Evolutionary conservation across 2,113 vertebrate genomes (phyloP).

Genomic region (Periophthalmodon schlosseri): DNA sequence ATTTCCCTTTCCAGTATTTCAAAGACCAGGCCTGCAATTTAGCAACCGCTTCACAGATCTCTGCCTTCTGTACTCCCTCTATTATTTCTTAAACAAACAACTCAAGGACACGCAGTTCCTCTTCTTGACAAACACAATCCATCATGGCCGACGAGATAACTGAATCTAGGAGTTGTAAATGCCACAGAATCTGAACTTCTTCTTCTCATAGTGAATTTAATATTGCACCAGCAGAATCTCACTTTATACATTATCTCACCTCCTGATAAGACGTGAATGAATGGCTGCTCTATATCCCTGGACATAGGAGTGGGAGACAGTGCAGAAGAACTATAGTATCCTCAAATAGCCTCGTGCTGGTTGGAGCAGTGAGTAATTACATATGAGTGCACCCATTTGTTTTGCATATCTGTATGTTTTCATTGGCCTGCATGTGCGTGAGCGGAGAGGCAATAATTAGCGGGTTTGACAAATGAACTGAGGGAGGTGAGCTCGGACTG

Average conservation of each 20-base stretch:
- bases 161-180: conserved; percentile 1
- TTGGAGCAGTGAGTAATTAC: conserved; percentile 10
- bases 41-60: background rate
- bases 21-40: background rate
- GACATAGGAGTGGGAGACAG: conserved; percentile 11
- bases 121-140: conserved; percentile 16
- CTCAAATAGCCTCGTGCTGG: conserved; percentile 23
- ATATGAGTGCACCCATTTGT: conserved; percentile 33
- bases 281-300: background rate
- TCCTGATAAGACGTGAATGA: conserved; percentile 8
- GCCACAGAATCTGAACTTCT: conserved; percentile 3
- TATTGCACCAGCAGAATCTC: background rate
- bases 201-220: background rate
- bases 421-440: conserved; percentile 1
- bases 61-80: background rate
- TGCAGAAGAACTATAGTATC: conserved; percentile 7
- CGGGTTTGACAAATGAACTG: conserved; percentile 33
- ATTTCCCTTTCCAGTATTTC: background rate
- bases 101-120: background rate
- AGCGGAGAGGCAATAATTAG: conserved; percentile 30
- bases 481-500: background rate
- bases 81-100: background rate
- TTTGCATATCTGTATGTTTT: conserved; percentile 34
- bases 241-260: background rate
- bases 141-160: conserved; percentile 12